Base-by-base conservation (phyloP, 2,113 vertebrate genomes). In the Sprattus sprattus region DNA sequence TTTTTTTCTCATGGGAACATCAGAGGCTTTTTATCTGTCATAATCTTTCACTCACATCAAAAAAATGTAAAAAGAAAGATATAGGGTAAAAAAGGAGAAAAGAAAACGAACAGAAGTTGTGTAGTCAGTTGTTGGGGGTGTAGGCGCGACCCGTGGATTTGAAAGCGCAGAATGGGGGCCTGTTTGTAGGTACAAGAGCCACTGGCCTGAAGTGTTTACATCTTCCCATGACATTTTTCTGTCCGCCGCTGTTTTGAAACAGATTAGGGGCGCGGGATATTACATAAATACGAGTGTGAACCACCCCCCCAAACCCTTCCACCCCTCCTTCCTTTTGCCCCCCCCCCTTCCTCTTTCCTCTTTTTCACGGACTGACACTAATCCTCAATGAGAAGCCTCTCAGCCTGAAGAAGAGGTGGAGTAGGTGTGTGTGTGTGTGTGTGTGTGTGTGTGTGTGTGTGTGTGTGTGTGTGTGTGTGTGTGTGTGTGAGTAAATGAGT, bases 191-290 rank as follows among this genome's bases (percentile, higher is more conserved):
- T 93, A 93, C 90, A 92, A 88, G 93, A 89, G 92, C 54, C 86
- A 90, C 91, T 92, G 87, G 88, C 86, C 90, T 85, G 78, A 87
- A 82, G 84, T 95, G 91, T 95, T 96, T 95, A 94, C 81, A 93
- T 93, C 91, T 96, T 95, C 90, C 93, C 91, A 93, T 92, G 94
- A 95, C 91, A 95, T 94, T 95, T 93, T 93, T 81, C 93, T 87
- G 90, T 92, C 91, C 90, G 89, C 90, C 89, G 88, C 75, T 92
- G 90, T 93, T 92, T 94, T 92, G 92, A 93, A 93, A 93, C 90
- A 94, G 91, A 94, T 95, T 95, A 92, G 75, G 54, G 18, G 88
- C 90, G 85, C 64, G 87, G 86, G 94, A 93, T 95, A 93, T 93
- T 95, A 94, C 95, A 94, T 93, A 94, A 95, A 95, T 93, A 92